Evolutionary conservation across 2,888 invertebrate species (phyloP), one percentile per base, ranked within the genome.

Genomic region (Aporophyla lueneburgensis): DNA sequence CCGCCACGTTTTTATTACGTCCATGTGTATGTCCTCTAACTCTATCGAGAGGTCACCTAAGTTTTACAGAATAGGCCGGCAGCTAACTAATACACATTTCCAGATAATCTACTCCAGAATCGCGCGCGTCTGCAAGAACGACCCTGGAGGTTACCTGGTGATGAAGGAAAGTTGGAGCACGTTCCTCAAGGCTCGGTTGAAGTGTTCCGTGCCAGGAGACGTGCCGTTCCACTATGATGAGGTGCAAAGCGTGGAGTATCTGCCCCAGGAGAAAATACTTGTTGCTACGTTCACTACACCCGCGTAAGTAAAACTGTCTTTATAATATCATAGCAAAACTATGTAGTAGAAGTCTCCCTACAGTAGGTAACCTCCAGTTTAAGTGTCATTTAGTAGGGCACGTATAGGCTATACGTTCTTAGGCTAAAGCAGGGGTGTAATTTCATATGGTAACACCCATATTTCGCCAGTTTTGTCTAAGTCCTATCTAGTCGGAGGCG

Each of bases 81-180:
- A 46, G 6, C 10, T 53, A 19, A 67, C 4, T n/a, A 6, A 6
- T 14, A 10, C 10, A 21, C 1, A 27, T 33, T 33, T 43, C 0
- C 74, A 98, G 98, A 97, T 97, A 88, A 97, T 99, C 56, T 99
- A 99, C 94, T 99, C 99, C 2, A 97, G 99, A 84, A 98, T 99
- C 74, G 99, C 98, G 0, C 97, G 99, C 71, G 98, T 99, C 5
- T 99, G 99, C 93, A 99, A 99, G 95, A 98, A 98, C 91, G 99
- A 99, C 92, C 96, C 97, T 5, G 98, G 98, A n/a, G 98, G 98
- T 7, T 97, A 97, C 87, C 96, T 98, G 76, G 97, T 98, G 93
- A 96, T 98, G 92, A 98, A 98, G 86, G 98, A 99, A 87, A 98
- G 98, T 86, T 99, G 99, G 99, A 98, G 98, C n/a, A 99, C 99